Percentiles rank a stretch among this genome's conserved stretches.
Conservation (phyloP, 2,888 invertebrate species). For the Apantesis nais region DNA sequence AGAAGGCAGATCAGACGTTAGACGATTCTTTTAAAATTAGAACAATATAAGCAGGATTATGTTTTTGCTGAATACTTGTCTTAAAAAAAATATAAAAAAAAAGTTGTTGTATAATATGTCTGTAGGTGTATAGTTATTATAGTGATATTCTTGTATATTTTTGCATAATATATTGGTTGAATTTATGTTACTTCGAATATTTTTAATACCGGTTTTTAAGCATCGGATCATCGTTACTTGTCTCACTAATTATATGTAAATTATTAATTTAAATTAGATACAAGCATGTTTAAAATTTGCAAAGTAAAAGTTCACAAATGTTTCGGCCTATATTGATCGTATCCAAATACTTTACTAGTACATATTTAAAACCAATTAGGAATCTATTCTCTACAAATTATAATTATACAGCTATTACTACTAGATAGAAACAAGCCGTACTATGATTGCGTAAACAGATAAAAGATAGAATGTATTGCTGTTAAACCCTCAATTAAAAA, state of each 20-base stretch:
- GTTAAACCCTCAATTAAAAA: slow-evolving; percentile 44
- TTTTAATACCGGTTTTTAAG: slow-evolving; percentile 26
- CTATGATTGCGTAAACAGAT: slow-evolving; percentile 28
- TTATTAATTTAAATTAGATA: neutral
- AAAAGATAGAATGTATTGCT: slow-evolving; percentile 15
- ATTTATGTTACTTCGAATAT: slow-evolving; percentile 38
- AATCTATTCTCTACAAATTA: neutral
- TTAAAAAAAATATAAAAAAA: slow-evolving; percentile 7
- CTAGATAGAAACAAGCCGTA: neutral
- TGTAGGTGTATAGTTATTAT: slow-evolving; percentile 21
- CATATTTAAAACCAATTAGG: neutral
- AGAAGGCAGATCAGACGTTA: slow-evolving; percentile 10
- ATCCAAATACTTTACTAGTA: neutral
- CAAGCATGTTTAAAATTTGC: too few species aligned
- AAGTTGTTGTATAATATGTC: slow-evolving; percentile 21
- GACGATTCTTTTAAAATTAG: neutral
- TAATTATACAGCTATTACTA: neutral
- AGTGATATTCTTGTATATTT: slow-evolving; percentile 30
- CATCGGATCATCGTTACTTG: neutral
- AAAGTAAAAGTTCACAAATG: too few species aligned
- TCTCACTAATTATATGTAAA: neutral
- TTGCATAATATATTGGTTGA: slow-evolving; percentile 38
- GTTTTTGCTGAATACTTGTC: slow-evolving; percentile 17
- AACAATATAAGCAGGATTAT: slow-evolving; percentile 21
- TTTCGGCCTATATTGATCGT: too few species aligned